phyloP scores from a whole-genome alignment of 2,113 vertebrate species.

The Cichladusa arquata region DNA sequence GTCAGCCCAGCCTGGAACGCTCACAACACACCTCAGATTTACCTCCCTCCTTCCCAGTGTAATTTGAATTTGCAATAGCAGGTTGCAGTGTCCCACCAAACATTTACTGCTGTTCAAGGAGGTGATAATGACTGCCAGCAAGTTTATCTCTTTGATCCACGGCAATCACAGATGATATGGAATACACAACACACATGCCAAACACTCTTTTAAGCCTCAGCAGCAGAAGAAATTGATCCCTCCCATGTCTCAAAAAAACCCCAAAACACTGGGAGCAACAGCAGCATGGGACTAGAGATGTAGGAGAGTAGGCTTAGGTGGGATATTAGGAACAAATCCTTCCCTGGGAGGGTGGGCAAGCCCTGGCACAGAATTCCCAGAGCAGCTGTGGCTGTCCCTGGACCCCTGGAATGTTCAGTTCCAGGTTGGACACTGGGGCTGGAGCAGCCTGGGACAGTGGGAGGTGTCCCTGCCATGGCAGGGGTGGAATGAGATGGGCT shows the following conservation, averaged over 20 bases:
- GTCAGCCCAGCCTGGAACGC: background rate
- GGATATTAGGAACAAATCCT: accelerated
- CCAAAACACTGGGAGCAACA: background rate
- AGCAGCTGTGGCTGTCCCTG: background rate
- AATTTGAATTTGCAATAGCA: background rate
- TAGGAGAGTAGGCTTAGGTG: no score
- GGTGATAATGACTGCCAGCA: slow-evolving; percentile 12
- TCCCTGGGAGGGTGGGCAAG: accelerated
- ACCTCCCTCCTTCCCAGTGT: background rate
- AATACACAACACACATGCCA: background rate
- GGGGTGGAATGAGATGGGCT: accelerated
- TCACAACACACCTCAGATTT: background rate
- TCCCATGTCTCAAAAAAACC: background rate
- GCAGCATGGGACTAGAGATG: background rate
- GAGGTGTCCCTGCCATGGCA: background rate
- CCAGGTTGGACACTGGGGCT: background rate
- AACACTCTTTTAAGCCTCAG: background rate
- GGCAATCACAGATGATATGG: background rate
- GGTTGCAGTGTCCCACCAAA: background rate
- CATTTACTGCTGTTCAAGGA: background rate
- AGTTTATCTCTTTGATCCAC: slow-evolving; percentile 22
- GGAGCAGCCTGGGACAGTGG: background rate
- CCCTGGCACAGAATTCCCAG: background rate
- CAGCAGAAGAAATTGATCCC: background rate
- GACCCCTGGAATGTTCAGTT: background rate